Evolutionary conservation across 35 echinoderm and acorn worm species (phyloP).

Genomic region (Diadema setosum): DNA sequence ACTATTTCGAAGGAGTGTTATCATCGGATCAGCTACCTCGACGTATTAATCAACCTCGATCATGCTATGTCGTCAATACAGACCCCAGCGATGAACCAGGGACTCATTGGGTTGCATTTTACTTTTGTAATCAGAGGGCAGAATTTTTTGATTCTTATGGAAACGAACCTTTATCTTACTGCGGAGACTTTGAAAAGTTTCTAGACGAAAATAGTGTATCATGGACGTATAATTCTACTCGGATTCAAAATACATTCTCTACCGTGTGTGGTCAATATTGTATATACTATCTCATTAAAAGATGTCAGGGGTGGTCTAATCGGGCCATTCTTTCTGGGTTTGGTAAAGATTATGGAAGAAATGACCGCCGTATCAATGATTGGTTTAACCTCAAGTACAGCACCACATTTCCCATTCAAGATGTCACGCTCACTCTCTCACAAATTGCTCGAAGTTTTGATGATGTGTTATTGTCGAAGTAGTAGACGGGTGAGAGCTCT

Average conservation of each 20-base stretch:
- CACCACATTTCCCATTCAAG: neutral
- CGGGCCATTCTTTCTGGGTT: neutral
- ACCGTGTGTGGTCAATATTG: too few relatives aligned
- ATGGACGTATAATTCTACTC: neutral
- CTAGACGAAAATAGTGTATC: neutral
- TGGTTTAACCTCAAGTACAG: neutral
- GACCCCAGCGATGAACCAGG: conserved; percentile 23
- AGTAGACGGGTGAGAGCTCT: too few relatives aligned
- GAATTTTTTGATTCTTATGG: conserved; percentile 49
- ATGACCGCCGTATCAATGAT: neutral
- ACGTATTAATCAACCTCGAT: neutral
- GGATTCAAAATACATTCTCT: neutral
- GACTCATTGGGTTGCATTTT: conserved; percentile 11
- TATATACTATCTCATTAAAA: too few relatives aligned
- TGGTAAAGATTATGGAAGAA: neutral
- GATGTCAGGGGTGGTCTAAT: neutral
- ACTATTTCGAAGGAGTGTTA: conserved; percentile 3
- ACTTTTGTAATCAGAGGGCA: neutral
- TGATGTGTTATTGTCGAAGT: neutral
- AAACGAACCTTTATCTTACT: neutral
- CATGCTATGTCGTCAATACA: neutral
- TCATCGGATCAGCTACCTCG: neutral
- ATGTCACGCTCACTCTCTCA: neutral
- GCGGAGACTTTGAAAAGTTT: neutral
- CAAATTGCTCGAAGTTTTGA: neutral